Evolutionary conservation across 2,113 vertebrate genomes (phyloP).

Genomic region (Tympanuchus pallidicinctus): DNA sequence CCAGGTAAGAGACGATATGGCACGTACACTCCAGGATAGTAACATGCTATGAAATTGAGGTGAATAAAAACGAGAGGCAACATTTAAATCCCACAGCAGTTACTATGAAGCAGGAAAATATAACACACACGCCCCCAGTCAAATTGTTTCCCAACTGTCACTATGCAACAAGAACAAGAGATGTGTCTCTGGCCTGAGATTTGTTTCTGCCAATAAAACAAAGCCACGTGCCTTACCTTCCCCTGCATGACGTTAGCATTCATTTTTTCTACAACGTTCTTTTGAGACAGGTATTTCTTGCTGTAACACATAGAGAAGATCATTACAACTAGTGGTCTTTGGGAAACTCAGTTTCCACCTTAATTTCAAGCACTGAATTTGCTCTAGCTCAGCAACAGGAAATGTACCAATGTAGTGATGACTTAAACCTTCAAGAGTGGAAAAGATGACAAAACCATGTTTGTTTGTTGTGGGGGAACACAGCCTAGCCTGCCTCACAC

Average conservation of each 20-base stretch:
- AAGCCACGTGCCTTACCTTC: slow-evolving; percentile 82
- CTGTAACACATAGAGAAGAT: slow-evolving; percentile 72
- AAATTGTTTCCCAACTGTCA: not conserved
- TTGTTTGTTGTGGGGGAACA: not conserved
- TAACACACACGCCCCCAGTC: rapidly evolving
- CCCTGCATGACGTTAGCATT: slow-evolving; percentile 94
- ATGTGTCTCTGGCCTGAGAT: too few species aligned
- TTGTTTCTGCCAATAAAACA: not conserved
- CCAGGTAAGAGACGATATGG: slow-evolving; percentile 96
- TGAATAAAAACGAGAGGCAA: not conserved
- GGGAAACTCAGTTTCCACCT: not conserved
- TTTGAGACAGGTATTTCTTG: slow-evolving; percentile 98
- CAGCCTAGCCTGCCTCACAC: not conserved
- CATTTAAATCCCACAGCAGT: rapidly evolving
- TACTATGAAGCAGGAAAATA: not conserved
- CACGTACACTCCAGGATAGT: slow-evolving; percentile 94
- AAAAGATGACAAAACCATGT: not conserved
- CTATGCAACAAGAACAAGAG: not conserved
- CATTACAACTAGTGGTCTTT: not conserved
- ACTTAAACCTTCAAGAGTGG: not conserved
- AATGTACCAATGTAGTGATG: not conserved
- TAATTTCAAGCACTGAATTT: not conserved
- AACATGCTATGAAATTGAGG: slow-evolving; percentile 82
- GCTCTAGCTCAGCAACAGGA: not conserved
- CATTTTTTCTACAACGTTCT: slow-evolving; percentile 99